phyloP scores from a whole-genome alignment of 2,797 vertebrate genomes.

The Sebastes matsubarae region DNA sequence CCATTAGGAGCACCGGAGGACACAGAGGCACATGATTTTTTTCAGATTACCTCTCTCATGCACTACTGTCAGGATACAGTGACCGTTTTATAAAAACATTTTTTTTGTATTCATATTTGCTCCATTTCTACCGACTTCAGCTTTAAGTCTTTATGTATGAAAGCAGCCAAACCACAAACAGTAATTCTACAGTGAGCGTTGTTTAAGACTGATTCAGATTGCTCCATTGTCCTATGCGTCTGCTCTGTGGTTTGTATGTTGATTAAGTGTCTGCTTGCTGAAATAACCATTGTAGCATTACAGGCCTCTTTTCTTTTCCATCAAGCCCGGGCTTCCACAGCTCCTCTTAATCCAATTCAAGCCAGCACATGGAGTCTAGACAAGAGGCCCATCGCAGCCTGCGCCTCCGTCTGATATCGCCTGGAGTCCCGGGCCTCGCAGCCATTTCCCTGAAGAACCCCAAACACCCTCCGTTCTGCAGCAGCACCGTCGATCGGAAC shows the following conservation, averaged over 20 bases:
- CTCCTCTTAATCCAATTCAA: conserved; percentile 61
- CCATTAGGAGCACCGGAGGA: no score
- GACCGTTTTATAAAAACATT: no score
- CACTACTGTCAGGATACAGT: no score
- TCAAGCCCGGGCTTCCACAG: conserved; percentile 44
- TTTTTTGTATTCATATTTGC: no score
- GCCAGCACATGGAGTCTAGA: conserved; percentile 73
- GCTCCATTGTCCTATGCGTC: conserved; percentile 37
- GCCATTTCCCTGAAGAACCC: conserved; percentile 33
- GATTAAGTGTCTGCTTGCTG: conserved; percentile 63
- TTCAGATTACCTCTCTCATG: no score
- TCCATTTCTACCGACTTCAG: no score
- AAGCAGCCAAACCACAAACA: conserved; percentile 40
- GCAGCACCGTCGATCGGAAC: conserved; percentile 38
- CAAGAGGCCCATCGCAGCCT: conserved; percentile 45
- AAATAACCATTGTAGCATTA: conserved; percentile 49
- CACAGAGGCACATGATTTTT: no score
- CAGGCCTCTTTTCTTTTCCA: conserved; percentile 66
- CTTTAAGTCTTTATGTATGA: conserved; percentile 5
- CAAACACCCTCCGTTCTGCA: conserved; percentile 22
- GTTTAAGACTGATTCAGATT: conserved; percentile 38
- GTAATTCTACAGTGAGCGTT: conserved; percentile 30
- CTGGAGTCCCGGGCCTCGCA: conserved; percentile 7
- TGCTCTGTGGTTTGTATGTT: conserved; percentile 56
- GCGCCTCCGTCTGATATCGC: conserved; percentile 47